Evolutionary conservation across 2,888 invertebrate genomes (phyloP).

Genomic region (Xylota sylvarum): DNA sequence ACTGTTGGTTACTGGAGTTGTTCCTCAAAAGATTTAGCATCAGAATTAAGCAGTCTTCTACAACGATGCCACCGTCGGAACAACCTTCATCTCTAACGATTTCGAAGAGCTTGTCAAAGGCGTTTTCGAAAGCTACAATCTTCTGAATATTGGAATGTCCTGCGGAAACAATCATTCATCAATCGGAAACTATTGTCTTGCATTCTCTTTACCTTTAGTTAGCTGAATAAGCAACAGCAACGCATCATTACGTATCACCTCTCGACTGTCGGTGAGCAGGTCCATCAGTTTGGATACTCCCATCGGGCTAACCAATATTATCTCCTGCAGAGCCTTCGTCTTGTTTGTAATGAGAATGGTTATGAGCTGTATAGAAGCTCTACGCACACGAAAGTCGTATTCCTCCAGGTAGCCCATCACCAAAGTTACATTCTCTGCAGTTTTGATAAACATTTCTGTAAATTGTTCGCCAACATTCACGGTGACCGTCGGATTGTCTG

Average conservation of each 20-base stretch:
- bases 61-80: conserved; percentile 98
- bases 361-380: conserved; percentile 95
- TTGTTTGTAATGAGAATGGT: conserved; percentile 94
- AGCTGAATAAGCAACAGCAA: conserved; percentile 95
- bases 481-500: conserved; percentile 87
- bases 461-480: conserved; percentile 95
- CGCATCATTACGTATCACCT: conserved; percentile 98
- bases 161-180: conserved; percentile 11
- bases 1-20: conserved; percentile 98
- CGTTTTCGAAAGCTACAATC: conserved; percentile 99
- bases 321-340: conserved; percentile 94
- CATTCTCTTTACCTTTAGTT: conserved; percentile 86
- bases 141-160: conserved; percentile 99
- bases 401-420: conserved; percentile 95
- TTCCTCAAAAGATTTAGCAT: conserved; percentile 97
- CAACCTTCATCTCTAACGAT: conserved; percentile 96
- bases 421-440: conserved; percentile 92
- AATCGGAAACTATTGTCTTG: background rate
- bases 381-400: conserved; percentile 96
- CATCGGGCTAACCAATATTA: conserved; percentile 96
- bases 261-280: conserved; percentile 95
- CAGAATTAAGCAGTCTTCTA: conserved; percentile 97
- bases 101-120: conserved; percentile 97
- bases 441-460: conserved; percentile 98
- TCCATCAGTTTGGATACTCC: conserved; percentile 99